These are phyloP conservation scores for Myzus persicae DNA, from an alignment of 1,140 invertebrate genomes.

Conservation along the genomic window DNA sequence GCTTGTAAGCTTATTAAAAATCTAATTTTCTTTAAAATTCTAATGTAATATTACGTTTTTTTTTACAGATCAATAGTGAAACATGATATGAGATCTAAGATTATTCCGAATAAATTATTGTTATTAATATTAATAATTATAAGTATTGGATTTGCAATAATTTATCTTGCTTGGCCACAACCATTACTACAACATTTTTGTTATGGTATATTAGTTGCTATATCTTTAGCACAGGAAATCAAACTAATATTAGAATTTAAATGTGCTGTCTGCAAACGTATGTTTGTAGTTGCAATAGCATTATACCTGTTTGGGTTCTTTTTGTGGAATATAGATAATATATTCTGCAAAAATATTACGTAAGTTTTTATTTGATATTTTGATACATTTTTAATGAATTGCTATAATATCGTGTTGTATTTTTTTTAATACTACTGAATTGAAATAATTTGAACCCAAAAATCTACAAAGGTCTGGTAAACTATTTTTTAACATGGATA, in stretches of 20 bases:
- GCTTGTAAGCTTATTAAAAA: constrained; percentile 61
- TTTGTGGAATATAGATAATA: constrained; percentile 62
- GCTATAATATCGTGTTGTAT: neutral
- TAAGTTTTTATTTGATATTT: constrained; percentile 59
- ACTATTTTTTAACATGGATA: too few species aligned
- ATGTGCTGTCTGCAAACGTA: constrained; percentile 61
- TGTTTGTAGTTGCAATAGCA: constrained; percentile 61
- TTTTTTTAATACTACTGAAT: too few species aligned
- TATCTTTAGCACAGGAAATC: constrained; percentile 61
- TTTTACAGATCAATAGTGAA: constrained; percentile 52
- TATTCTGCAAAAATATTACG: constrained; percentile 61
- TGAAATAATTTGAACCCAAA: too few species aligned
- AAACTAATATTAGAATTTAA: constrained; percentile 60
- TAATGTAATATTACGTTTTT: neutral
- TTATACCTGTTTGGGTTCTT: constrained; percentile 62
- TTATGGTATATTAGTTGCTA: constrained; percentile 61
- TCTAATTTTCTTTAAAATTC: neutral
- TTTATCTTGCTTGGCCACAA: constrained; percentile 62
- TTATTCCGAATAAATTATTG: constrained; percentile 40
- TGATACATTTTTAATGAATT: neutral
- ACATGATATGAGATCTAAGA: constrained; percentile 35
- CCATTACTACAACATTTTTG: constrained; percentile 61
- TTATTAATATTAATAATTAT: constrained; percentile 39
- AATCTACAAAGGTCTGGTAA: too few species aligned
- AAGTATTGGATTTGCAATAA: constrained; percentile 60